Evolutionary conservation across 2,888 invertebrate genomes (phyloP), one percentile per base, ranked within the genome.

Genomic region (Serrognathus titanus): DNA sequence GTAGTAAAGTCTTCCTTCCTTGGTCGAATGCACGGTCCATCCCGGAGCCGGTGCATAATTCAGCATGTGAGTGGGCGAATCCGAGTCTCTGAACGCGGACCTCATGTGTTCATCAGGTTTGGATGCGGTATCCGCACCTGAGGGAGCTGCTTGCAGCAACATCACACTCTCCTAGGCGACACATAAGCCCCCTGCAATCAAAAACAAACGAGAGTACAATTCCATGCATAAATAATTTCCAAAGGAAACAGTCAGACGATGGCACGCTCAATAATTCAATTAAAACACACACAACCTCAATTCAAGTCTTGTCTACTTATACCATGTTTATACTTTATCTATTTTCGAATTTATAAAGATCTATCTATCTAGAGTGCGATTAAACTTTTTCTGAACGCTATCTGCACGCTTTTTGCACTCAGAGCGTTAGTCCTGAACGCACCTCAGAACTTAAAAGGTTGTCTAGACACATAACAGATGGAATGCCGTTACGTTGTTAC

Each of bases 1-100:
- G 82, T 91, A 94, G 79, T 92, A 94, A 59, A 90, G 85, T 67
- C 92, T 83, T 61, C 92, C 91, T 73, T 90, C 90, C 68, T 86
- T 85, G 72, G 86, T 87, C 59, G 85, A 82, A 75, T 90, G 90
- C n/a, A 86, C 87, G 11, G 88, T 90, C 89, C 90, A 91, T 57
- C 89, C 89, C 2, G 77, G 75, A 9, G 75, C 77, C 20, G 75
- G 82, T 41, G 82, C 82, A 60, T 75, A 75, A 64, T 79, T 75
- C 58, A 81, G 77, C 69, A 82, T 72, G 63, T 76, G 75, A 35
- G 71, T 70, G 51, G 67, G 57, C 8, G 50, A 50, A 45, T 57
- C 57, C 3, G 51, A 11, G 35, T 41, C 52, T 13, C 45, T 46
- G n/a, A 38, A 36, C 53, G 36, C 60, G 58, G 51, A 62, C 40